A percentile compares a stretch with the other conserved stretches of the same genome.
These are phyloP conservation scores for Apis dorsata DNA, from an alignment of 1,140 invertebrate species.

Conservation along the genomic window DNA sequence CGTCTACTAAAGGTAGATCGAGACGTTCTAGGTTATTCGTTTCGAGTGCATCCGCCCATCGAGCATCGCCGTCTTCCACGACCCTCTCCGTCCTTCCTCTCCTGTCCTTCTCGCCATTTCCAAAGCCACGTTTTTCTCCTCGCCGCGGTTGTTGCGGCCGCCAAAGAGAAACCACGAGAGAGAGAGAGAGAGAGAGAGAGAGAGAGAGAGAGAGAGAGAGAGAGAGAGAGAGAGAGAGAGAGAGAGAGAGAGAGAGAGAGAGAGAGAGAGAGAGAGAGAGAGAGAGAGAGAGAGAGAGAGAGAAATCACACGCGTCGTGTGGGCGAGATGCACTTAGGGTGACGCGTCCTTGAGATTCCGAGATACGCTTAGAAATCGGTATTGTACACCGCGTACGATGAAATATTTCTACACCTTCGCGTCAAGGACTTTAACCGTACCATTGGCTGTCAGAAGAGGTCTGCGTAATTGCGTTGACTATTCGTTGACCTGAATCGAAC, in stretches of 20 bases:
- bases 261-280: constrained; percentile 1
- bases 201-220: constrained; percentile 16
- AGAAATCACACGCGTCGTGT: not conserved
- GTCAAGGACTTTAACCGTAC: constrained; percentile 11
- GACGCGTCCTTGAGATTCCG: constrained; percentile 45
- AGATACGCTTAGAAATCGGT: not conserved
- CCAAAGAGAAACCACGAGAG: constrained; percentile 17
- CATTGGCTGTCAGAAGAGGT: constrained; percentile 16
- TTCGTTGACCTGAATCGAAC: constrained; percentile 22
- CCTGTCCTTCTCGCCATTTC: constrained; percentile 4
- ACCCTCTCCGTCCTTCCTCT: too few relatives aligned
- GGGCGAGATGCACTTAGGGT: constrained; percentile 39
- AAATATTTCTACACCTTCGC: constrained; percentile 19
- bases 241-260: constrained; percentile 1
- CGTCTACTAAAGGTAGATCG: constrained; percentile 62
- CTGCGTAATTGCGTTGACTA: constrained; percentile 7
- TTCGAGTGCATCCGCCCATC: constrained; percentile 72
- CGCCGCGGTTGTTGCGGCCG: not conserved
- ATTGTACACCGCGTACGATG: not conserved
- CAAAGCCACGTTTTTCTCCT: constrained; percentile 39
- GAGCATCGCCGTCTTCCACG: constrained; percentile 52
- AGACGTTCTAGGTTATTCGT: constrained; percentile 75
- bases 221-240: constrained; percentile 1
- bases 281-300: constrained; percentile 1
- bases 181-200: constrained; percentile 2